Evolutionary conservation across 2,797 vertebrate genomes (phyloP).

Genomic region (Clarias pachynema): DNA sequence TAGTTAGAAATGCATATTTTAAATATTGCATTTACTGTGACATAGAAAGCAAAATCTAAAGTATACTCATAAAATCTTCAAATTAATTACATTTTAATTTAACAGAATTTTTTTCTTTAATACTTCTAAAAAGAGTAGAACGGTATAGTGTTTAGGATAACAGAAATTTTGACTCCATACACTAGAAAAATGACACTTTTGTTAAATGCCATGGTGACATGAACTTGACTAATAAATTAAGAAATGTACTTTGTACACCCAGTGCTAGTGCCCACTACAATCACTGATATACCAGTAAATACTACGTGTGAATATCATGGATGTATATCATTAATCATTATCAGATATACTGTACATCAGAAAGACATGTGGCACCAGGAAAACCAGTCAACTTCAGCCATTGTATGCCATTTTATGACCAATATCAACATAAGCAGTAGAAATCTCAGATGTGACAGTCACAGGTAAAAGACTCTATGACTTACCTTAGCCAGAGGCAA

Average conservation of each 20-base stretch:
- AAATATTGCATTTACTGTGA: background rate
- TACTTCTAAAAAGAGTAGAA: background rate
- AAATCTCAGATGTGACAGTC: background rate
- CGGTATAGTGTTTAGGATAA: background rate
- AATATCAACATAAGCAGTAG: background rate
- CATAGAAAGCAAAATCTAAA: background rate
- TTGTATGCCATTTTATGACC: background rate
- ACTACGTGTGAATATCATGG: background rate
- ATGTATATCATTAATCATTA: background rate
- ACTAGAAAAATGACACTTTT: background rate
- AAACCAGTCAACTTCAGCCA: background rate
- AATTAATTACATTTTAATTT: no score
- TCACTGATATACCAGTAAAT: background rate
- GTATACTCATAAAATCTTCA: background rate
- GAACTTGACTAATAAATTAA: background rate
- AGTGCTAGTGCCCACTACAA: background rate
- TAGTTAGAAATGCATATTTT: background rate
- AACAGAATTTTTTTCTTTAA: background rate
- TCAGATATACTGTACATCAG: background rate
- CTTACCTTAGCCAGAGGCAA: slow-evolving; percentile 68
- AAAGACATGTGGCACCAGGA: background rate
- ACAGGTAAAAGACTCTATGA: slow-evolving; percentile 7
- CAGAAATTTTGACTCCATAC: background rate
- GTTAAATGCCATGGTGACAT: no score
- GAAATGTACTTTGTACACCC: background rate